Conservation (phyloP, 2,113 vertebrate species). For the Lepus europaeus region DNA sequence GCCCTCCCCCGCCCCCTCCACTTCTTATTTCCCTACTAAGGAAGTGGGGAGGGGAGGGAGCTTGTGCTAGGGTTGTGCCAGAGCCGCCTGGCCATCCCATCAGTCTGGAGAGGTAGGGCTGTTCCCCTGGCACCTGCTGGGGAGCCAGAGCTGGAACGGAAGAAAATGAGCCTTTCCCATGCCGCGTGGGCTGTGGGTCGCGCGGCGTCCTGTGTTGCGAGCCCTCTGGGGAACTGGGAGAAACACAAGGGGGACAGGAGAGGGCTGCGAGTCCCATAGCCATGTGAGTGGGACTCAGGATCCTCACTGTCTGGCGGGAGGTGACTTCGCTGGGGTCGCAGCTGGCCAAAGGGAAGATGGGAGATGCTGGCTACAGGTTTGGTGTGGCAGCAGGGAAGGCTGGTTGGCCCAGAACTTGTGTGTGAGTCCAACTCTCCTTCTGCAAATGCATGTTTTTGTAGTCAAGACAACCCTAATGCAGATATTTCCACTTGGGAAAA, state of each 20-base stretch:
- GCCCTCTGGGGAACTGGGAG: neutral
- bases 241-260: neutral
- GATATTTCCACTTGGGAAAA: neutral
- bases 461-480: neutral
- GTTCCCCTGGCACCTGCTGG: neutral
- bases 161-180: too few relatives aligned
- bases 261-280: rapidly evolving
- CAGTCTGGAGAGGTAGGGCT: neutral
- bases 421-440: neutral
- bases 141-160: neutral
- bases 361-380: neutral
- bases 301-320: neutral
- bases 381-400: neutral
- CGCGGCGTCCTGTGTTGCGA: neutral
- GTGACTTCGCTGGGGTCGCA: neutral
- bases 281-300: neutral
- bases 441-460: neutral
- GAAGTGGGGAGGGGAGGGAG: too few relatives aligned
- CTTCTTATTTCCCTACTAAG: neutral
- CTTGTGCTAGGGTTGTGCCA: neutral
- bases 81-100: rapidly evolving
- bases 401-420: neutral
- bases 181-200: too few relatives aligned
- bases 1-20: too few relatives aligned
- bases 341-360: neutral